phyloP scores from a whole-genome alignment of 2,113 vertebrate genomes.

The Corythaeola cristata region DNA sequence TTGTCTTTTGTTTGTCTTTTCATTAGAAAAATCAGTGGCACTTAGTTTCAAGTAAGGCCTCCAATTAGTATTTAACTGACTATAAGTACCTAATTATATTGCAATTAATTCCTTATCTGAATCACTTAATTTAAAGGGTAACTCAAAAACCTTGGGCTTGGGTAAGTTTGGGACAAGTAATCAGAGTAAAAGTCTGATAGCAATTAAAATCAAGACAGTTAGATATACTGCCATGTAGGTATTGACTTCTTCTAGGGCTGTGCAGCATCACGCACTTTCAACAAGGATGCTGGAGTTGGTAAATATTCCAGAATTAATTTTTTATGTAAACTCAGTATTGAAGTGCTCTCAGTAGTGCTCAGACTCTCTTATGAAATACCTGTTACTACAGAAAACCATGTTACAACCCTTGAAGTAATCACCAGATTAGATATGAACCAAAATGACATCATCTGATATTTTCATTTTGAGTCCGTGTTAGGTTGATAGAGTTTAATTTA shows the following conservation, averaged over 20 bases:
- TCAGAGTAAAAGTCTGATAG: not conserved
- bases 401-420: not conserved
- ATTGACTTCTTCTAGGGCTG: not conserved
- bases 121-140: constrained; percentile 6
- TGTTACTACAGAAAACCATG: not conserved
- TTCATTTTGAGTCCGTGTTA: not conserved
- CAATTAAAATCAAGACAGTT: not conserved
- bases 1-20: not conserved
- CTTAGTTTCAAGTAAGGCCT: constrained; percentile 20
- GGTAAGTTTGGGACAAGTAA: not conserved
- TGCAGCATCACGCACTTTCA: not conserved
- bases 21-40: constrained; percentile 17
- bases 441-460: not conserved
- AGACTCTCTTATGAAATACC: not conserved
- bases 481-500: not conserved
- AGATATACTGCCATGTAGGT: not conserved
- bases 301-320: not conserved
- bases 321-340: not conserved
- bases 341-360: not conserved
- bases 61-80: constrained; percentile 43
- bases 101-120: constrained; percentile 47
- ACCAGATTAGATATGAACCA: not conserved
- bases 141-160: not conserved
- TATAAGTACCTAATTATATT: constrained; percentile 24
- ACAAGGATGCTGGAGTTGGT: not conserved